Base-by-base conservation (phyloP, 2,113 vertebrate species). In the Neopipo cinnamomea region DNA sequence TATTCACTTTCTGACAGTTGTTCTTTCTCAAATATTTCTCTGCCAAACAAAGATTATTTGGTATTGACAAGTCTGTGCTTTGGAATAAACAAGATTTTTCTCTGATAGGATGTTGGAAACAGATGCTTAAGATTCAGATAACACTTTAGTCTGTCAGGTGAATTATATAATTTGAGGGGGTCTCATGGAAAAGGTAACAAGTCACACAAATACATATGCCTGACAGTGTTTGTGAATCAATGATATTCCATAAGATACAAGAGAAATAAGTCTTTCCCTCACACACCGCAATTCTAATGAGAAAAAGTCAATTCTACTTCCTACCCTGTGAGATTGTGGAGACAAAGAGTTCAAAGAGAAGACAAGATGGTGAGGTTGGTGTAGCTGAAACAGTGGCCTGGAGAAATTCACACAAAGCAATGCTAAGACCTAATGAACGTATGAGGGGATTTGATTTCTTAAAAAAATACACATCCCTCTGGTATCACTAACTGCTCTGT, bases 41-140 rank as follows among this genome's bases (percentile, higher is more conserved):
- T 91, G 76, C 68, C 76, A 89, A 50, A 30, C 21, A 15, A 86
- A 95, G 92, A 88, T 94, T 91, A 86, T 47, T 74, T 44, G 35
- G 72, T 42, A 92, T 55, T 89, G 86, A 89, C 67, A 88, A 84
- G 0, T 39, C 49, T 73, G 39, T 91, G 65, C 56, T 93, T 78
- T 59, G 84, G 33, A 92, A 91, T 71, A 71, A 95, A 95, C 91
- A 95, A 65, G 86, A 93, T 84, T 35, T 89, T 72, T 91, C 72
- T 78, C 73, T 68, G 83, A 92, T 22, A 75, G 33, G 28, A 28
- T 19, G 30, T 3, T 88, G 72, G 65, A 91, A 93, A 93, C 4
- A 22, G 75, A 92, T 81, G 61, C 67, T 78, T 67, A 71, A 86
- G 65, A 86, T 39, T 33, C 42, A 81, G 61, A 25, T 23, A 77